These are phyloP conservation scores for Onthophagus sagittarius DNA, from an alignment of 2,888 invertebrate genomes.

Conservation along the genomic window DNA sequence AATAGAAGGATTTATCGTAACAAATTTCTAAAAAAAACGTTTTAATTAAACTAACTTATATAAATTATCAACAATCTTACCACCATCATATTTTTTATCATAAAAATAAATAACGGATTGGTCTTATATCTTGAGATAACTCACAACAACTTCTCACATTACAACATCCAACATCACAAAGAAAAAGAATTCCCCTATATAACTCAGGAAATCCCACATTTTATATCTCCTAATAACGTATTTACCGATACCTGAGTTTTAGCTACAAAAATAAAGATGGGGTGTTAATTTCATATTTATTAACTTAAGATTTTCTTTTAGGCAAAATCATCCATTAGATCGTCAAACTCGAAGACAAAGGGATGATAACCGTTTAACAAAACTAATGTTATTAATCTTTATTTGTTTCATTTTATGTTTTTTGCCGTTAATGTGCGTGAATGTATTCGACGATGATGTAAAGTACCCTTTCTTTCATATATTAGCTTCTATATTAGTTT, in stretches of 20 bases:
- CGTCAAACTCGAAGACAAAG: slow-evolving; percentile 47
- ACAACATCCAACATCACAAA: too few relatives aligned
- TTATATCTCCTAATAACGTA: too few relatives aligned
- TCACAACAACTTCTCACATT: too few relatives aligned
- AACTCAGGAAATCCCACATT: too few relatives aligned
- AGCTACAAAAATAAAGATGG: neutral
- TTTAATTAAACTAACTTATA: too few relatives aligned
- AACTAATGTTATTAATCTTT: slow-evolving; percentile 85
- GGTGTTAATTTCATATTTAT: slow-evolving; percentile 7
- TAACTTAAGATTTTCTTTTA: slow-evolving; percentile 28
- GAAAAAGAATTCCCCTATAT: too few relatives aligned
- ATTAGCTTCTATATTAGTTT: slow-evolving; percentile 79
- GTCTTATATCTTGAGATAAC: too few relatives aligned
- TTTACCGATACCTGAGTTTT: neutral
- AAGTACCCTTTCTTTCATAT: slow-evolving; percentile 73
- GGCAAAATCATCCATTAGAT: slow-evolving; percentile 33
- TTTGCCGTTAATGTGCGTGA: slow-evolving; percentile 82
- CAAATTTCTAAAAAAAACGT: too few relatives aligned
- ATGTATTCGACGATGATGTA: slow-evolving; percentile 81
- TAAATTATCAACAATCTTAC: too few relatives aligned
- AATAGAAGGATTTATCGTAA: too few relatives aligned
- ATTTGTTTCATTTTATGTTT: slow-evolving; percentile 82
- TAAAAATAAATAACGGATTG: too few relatives aligned
- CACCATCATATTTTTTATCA: too few relatives aligned
- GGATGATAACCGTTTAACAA: slow-evolving; percentile 78